Conservation (phyloP, 2,888 invertebrate species). For the Ecdyonurus torrentis region DNA sequence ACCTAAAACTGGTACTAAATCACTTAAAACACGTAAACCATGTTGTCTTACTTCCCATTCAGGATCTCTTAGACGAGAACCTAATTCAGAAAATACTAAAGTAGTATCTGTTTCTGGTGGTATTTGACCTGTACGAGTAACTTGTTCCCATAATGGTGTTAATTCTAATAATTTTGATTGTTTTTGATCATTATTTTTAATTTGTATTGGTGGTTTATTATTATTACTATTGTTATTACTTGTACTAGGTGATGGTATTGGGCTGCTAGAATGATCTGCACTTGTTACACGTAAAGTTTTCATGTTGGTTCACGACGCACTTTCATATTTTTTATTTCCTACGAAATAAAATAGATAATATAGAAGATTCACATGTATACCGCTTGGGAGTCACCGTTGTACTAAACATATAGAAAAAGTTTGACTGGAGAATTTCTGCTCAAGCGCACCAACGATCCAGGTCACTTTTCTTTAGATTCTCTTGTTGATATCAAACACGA, state of each 20-base stretch:
- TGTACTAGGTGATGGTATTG: not conserved
- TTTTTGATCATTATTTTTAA: not conserved
- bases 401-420: too few relatives aligned
- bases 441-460: not conserved
- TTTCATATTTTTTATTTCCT: too few relatives aligned
- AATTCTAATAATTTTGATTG: not conserved
- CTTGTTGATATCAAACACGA: not conserved
- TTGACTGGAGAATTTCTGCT: not conserved
- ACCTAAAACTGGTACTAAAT: constrained; percentile 52
- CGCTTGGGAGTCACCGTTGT: not conserved
- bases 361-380: not conserved
- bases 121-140: not conserved
- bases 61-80: constrained; percentile 54
- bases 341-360: too few relatives aligned
- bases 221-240: not conserved
- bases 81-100: constrained; percentile 45
- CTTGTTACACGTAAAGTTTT: not conserved
- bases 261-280: not conserved
- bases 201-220: not conserved
- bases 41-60: constrained; percentile 75
- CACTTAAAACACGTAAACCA: constrained; percentile 59
- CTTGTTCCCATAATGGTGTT: constrained; percentile 64
- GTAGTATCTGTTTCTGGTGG: not conserved
- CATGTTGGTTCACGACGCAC: not conserved
- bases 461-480: not conserved